Evolutionary conservation across 2,113 vertebrate genomes (phyloP).

Genomic region (Pygoscelis adeliae): DNA sequence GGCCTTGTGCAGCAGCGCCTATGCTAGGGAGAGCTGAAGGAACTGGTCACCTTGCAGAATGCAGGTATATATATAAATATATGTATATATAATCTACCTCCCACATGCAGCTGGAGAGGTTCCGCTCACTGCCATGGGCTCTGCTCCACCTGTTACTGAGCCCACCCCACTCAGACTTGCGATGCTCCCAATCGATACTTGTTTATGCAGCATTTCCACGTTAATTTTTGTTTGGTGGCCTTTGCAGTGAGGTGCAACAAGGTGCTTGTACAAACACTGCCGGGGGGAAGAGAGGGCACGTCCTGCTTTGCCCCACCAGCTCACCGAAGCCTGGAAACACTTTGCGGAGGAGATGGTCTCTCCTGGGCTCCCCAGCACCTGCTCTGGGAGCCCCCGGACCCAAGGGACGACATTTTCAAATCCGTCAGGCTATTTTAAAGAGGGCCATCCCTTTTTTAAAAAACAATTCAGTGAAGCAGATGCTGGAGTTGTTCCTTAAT

Average conservation of each 20-base stretch:
- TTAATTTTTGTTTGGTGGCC: background rate
- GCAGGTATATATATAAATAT: fast-evolving
- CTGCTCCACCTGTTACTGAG: background rate
- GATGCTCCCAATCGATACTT: fast-evolving
- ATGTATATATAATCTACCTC: background rate
- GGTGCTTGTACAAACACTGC: background rate
- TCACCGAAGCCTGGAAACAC: background rate
- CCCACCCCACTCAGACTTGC: fast-evolving
- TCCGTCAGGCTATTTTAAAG: background rate
- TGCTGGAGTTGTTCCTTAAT: slow-evolving; percentile 33
- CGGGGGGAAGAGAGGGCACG: background rate
- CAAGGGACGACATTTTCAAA: background rate
- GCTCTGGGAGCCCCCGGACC: background rate
- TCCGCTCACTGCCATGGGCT: background rate
- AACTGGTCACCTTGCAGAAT: background rate
- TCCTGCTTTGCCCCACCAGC: background rate
- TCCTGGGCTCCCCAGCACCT: background rate
- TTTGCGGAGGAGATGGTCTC: background rate
- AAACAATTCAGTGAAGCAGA: slow-evolving; percentile 1
- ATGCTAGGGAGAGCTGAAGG: background rate
- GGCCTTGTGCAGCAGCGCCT: background rate
- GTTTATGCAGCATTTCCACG: background rate
- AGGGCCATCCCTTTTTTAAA: background rate
- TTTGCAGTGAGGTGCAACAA: background rate
- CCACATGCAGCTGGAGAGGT: background rate